Conservation (phyloP, 1,140 invertebrate genomes). For the Agrilus planipennis region DNA sequence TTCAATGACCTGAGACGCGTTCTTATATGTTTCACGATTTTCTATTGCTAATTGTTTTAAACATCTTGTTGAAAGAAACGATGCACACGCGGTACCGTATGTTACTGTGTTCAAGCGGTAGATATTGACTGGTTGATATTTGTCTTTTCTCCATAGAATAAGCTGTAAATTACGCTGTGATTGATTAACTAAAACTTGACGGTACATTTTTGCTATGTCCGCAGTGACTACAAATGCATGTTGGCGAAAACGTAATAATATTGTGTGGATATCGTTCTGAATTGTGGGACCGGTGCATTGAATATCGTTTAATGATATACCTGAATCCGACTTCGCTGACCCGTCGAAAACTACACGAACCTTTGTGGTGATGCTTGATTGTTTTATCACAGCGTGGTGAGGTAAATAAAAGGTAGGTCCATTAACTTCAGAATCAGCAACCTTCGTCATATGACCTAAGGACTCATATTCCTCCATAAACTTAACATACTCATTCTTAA, state of each 20-base stretch:
- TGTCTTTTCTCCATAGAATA: slow-evolving; percentile 18
- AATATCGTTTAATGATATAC: slow-evolving; percentile 24
- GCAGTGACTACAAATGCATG: slow-evolving; percentile 29
- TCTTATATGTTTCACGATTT: slow-evolving; percentile 15
- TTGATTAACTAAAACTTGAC: slow-evolving; percentile 28
- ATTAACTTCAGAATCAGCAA: slow-evolving; percentile 6
- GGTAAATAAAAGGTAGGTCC: too few relatives aligned
- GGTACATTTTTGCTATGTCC: slow-evolving; percentile 35
- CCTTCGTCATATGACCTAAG: too few relatives aligned
- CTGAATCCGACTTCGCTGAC: slow-evolving; percentile 14
- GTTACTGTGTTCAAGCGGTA: slow-evolving; percentile 27
- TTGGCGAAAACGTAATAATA: slow-evolving; percentile 33
- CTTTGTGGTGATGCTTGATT: too few relatives aligned
- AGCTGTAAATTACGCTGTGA: slow-evolving; percentile 15
- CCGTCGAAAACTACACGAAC: too few relatives aligned
- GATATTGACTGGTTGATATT: slow-evolving; percentile 11
- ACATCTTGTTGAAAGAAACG: too few relatives aligned
- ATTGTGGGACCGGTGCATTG: slow-evolving; percentile 19
- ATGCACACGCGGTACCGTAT: slow-evolving; percentile 18
- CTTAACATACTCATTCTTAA: too few relatives aligned
- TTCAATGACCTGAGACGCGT: slow-evolving; percentile 19
- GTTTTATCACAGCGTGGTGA: too few relatives aligned
- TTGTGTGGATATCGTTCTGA: slow-evolving; percentile 20
- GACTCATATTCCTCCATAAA: too few relatives aligned
- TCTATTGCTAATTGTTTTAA: slow-evolving; percentile 24